Percentiles rank a stretch among this genome's conserved stretches.
Conservation (phyloP, 2,888 invertebrate genomes). For the Cerastoderma edule region DNA sequence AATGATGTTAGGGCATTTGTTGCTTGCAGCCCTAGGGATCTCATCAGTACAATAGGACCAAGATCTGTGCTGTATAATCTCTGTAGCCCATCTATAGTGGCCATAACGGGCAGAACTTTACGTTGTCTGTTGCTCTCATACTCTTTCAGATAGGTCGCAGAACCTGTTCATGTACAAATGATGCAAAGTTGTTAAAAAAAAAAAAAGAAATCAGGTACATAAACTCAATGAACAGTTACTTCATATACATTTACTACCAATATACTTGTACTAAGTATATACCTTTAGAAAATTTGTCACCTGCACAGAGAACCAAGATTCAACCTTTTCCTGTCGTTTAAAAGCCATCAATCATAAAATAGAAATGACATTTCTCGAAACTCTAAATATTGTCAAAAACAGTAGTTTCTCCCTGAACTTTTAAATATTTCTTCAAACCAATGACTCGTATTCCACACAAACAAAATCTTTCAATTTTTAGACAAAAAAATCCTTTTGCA, state of each 20-base stretch:
- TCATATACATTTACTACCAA: neutral
- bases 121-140: conserved; percentile 94
- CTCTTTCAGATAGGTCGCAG: conserved; percentile 88
- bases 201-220: neutral
- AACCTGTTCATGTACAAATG: conserved; percentile 85
- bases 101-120: conserved; percentile 94
- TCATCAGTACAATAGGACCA: conserved; percentile 89
- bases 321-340: too few relatives aligned
- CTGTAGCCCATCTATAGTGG: conserved; percentile 94
- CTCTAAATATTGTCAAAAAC: too few relatives aligned
- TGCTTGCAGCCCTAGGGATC: conserved; percentile 91
- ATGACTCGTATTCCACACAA: too few relatives aligned
- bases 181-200: neutral
- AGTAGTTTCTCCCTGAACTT: too few relatives aligned
- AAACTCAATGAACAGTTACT: neutral
- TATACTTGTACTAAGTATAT: too few relatives aligned
- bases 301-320: too few relatives aligned
- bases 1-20: conserved; percentile 73
- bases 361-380: too few relatives aligned
- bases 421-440: too few relatives aligned
- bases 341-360: too few relatives aligned
- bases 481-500: too few relatives aligned
- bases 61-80: conserved; percentile 89
- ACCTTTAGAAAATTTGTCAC: too few relatives aligned
- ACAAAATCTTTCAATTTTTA: too few relatives aligned